Conservation (phyloP, 1,140 invertebrate species). For the Drosophila pectinifera region DNA sequence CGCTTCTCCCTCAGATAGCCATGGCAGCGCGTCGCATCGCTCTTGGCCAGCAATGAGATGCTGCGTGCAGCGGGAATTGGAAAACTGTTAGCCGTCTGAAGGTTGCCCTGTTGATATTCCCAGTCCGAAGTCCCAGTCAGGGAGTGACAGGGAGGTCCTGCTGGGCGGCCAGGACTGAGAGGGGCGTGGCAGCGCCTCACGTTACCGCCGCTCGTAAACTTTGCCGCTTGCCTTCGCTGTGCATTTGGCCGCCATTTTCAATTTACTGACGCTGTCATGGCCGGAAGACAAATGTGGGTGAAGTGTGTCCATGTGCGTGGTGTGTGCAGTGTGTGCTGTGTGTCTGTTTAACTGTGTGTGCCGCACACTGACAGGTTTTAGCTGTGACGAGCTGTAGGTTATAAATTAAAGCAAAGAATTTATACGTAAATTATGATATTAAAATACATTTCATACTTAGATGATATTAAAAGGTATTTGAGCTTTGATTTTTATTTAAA, state of each 20-base stretch:
- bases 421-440: not conserved
- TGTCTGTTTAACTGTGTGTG: conserved; percentile 9
- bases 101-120: conserved; percentile 54
- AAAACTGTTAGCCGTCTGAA: conserved; percentile 61
- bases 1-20: not conserved
- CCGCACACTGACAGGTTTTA: not conserved
- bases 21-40: conserved; percentile 39
- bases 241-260: conserved; percentile 71
- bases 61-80: conserved; percentile 60
- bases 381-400: not conserved
- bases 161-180: not conserved
- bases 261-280: conserved; percentile 75
- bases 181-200: conserved; percentile 10
- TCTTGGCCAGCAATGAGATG: conserved; percentile 55
- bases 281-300: conserved; percentile 70
- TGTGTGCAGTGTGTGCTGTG: conserved; percentile 13
- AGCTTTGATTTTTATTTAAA: too few species aligned
- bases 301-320: conserved; percentile 32
- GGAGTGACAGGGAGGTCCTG: conserved; percentile 17
- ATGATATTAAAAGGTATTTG: not conserved
- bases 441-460: not conserved
- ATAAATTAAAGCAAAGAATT: not conserved
- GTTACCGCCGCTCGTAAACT: conserved; percentile 38
- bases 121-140: conserved; percentile 4
- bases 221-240: conserved; percentile 45